These are phyloP conservation scores for Phymastichus coffea DNA, from an alignment of 1,140 invertebrate genomes.

Conservation along the genomic window DNA sequence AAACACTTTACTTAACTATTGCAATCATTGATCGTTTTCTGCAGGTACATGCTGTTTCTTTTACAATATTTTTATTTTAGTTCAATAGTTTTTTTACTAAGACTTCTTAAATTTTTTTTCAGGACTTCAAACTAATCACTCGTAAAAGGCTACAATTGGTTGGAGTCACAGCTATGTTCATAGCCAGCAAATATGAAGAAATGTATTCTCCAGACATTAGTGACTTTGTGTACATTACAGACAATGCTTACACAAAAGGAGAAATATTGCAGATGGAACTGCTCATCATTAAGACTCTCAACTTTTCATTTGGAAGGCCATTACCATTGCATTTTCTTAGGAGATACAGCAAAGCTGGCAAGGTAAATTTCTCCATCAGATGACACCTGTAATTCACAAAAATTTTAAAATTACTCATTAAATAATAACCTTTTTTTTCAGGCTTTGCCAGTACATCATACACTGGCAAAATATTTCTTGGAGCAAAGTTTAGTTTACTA, in stretches of 20 bases:
- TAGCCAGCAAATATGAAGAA: conserved; percentile 96
- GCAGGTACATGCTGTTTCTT: conserved; percentile 61
- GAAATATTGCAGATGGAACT: conserved; percentile 86
- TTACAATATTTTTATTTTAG: not conserved
- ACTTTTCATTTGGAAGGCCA: conserved; percentile 83
- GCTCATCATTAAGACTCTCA: conserved; percentile 71
- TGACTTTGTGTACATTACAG: conserved; percentile 92
- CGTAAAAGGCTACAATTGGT: conserved; percentile 82
- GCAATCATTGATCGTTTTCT: conserved; percentile 89
- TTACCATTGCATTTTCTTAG: conserved; percentile 86
- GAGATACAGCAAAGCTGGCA: conserved; percentile 74
- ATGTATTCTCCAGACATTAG: conserved; percentile 83
- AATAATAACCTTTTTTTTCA: conserved; percentile 31
- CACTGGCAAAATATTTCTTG: conserved; percentile 89
- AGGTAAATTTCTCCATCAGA: conserved; percentile 57
- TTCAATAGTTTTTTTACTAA: too few species aligned
- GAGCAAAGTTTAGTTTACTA: conserved; percentile 86
- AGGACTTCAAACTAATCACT: conserved; percentile 61
- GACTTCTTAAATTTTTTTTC: too few species aligned
- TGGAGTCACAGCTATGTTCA: conserved; percentile 86
- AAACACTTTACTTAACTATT: conserved; percentile 89
- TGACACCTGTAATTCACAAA: conserved; percentile 7
- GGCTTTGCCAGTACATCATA: conserved; percentile 71
- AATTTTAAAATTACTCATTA: conserved; percentile 3
- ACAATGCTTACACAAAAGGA: conserved; percentile 78